Percentiles rank a stretch among this genome's conserved stretches.
phyloP scores from a whole-genome alignment of 2,113 vertebrate species.

The Pongo pygmaeus region DNA sequence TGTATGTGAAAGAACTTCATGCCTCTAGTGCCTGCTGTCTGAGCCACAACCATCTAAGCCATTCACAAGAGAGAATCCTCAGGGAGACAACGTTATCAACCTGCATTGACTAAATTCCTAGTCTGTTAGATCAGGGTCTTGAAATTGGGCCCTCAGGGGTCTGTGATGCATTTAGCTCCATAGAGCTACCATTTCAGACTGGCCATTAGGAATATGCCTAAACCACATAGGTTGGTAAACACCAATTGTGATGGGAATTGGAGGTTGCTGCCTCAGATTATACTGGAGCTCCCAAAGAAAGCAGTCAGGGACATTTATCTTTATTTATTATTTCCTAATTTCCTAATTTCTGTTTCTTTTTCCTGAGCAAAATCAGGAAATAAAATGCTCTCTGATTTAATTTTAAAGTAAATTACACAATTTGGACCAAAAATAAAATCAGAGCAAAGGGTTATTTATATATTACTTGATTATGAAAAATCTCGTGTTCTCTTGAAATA shows the following conservation, averaged over 20 bases:
- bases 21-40: background rate
- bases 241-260: background rate
- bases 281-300: background rate
- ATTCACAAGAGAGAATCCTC: background rate
- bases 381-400: background rate
- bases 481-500: background rate
- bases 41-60: background rate
- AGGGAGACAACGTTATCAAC: background rate
- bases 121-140: background rate
- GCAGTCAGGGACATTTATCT: background rate
- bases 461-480: constrained; percentile 4
- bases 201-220: background rate
- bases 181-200: background rate
- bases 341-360: background rate
- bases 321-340: background rate
- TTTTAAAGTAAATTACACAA: constrained; percentile 30
- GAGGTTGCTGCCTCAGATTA: background rate
- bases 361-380: constrained; percentile 22
- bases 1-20: background rate
- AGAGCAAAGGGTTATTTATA: background rate
- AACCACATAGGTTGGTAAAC: background rate
- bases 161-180: background rate
- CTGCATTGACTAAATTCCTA: background rate
- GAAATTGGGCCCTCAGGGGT: background rate
- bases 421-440: background rate